Evolutionary conservation across 2,888 invertebrate genomes (phyloP).

Genomic region (Hofmannophila pseudospretella): DNA sequence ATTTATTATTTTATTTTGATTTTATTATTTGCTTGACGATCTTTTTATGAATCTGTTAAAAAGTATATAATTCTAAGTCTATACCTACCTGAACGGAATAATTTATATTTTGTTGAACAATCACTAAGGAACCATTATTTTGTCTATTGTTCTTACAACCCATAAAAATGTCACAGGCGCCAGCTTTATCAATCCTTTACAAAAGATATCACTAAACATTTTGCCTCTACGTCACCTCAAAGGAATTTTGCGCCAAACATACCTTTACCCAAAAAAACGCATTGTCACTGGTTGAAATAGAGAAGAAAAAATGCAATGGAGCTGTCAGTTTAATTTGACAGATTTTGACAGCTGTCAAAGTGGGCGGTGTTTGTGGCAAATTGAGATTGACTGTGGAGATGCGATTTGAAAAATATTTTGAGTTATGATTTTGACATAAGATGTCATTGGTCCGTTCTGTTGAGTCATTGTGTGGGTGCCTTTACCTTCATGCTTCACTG

Average conservation of each 20-base stretch:
- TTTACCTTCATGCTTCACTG: too few relatives aligned
- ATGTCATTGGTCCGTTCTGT: constrained; percentile 3
- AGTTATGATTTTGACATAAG: constrained; percentile 20
- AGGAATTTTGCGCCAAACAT: constrained; percentile 16
- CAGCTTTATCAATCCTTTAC: constrained; percentile 23
- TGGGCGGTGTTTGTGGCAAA: constrained; percentile 52
- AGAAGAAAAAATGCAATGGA: constrained; percentile 39
- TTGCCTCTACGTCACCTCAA: constrained; percentile 29
- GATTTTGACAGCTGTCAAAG: constrained; percentile 57
- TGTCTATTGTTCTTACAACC: background rate
- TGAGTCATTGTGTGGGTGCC: constrained; percentile 4
- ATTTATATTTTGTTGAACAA: too few relatives aligned
- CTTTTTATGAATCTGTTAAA: too few relatives aligned
- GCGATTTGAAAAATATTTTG: constrained; percentile 42
- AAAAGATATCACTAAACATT: constrained; percentile 36
- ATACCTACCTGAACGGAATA: too few relatives aligned
- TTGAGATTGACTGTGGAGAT: constrained; percentile 40
- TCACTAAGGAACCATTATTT: background rate
- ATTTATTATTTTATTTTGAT: too few relatives aligned
- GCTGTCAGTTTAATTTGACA: constrained; percentile 52
- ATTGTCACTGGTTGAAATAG: constrained; percentile 24
- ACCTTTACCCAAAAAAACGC: constrained; percentile 12
- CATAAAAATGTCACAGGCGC: constrained; percentile 14
- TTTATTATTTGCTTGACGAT: too few relatives aligned
- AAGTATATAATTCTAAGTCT: too few relatives aligned